A percentile compares a stretch with the other conserved stretches of the same genome.
These are phyloP conservation scores for Manis pentadactyla DNA, from an alignment of 2,797 vertebrate genomes.

Conservation along the genomic window DNA sequence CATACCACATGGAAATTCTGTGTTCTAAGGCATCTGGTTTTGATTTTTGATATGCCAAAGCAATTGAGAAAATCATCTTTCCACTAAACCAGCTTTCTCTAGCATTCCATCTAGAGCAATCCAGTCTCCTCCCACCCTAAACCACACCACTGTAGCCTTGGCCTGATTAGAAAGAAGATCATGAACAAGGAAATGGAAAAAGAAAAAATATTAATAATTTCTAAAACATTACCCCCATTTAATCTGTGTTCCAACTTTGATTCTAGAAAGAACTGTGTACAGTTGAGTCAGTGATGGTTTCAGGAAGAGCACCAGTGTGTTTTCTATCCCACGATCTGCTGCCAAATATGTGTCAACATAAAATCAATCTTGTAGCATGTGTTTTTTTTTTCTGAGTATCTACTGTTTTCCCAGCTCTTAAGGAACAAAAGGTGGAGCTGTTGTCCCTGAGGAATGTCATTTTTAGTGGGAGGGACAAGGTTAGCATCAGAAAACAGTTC, in stretches of 20 bases:
- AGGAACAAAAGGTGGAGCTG: neutral
- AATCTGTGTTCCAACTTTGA: constrained; percentile 4
- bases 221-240: neutral
- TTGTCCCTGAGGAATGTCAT: neutral
- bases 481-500: neutral
- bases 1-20: neutral
- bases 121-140: neutral
- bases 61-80: neutral
- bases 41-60: neutral
- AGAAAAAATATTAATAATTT: neutral
- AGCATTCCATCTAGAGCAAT: neutral
- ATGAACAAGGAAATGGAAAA: neutral
- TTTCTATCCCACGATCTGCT: neutral
- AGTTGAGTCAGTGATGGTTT: neutral
- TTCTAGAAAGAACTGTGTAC: neutral
- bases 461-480: neutral
- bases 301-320: neutral
- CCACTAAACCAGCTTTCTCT: neutral
- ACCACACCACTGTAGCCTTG: neutral
- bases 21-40: neutral
- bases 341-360: neutral
- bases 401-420: neutral
- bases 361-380: neutral
- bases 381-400: neutral
- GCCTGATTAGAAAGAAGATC: neutral